Evolutionary conservation across 53 echinoderm and acorn worm species (phyloP), one percentile per base, ranked within the genome.

Genomic region (Actinopyga echinites): DNA sequence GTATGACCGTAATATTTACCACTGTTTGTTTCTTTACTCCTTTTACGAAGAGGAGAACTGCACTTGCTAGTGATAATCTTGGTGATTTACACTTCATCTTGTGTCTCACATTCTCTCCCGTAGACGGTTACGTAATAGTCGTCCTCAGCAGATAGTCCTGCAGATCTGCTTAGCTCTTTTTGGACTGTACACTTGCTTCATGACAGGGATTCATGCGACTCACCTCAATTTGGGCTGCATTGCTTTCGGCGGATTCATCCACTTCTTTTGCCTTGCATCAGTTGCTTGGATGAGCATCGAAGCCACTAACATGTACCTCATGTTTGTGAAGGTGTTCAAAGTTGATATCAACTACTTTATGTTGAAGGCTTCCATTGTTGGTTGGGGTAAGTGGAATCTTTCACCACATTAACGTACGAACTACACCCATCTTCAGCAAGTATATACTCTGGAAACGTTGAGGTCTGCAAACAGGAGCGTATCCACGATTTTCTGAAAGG

Each of bases 261-360:
- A 84, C 15, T 84, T 69, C 74, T 84, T 84, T 57, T 56, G 65
- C 24, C 36, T 84, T 74, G 84, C 84, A 21, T 69, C 84, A 24
- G 56, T 84, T 8, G 30, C 55, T 6, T 84, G 84, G 84, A 84
- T 84, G 84, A 56, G 56, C 44, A 31, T 74, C 9, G 84, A 84
- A 34, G 84, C 84, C 3, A 69, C 44, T 19, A 56, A 84, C 34
- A 36, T 80, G 81, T 80, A 80, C 30, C 42, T 60, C 22, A 59
- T 80, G 42, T 62, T 80, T 35, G 81, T 80, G 37, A 60, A 80
- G 58, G 81, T 80, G 7, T 34, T n/a, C 62, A 61, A 60, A 31
- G 22, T 8, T 17, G 45, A 22, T 13, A 10, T 34, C 5, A 38
- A 57, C 25, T 25, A 30, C 22, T 80, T 80, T 42, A 62, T 80